phyloP scores from a whole-genome alignment of 2,888 invertebrate species.

The Crematogaster levior region DNA sequence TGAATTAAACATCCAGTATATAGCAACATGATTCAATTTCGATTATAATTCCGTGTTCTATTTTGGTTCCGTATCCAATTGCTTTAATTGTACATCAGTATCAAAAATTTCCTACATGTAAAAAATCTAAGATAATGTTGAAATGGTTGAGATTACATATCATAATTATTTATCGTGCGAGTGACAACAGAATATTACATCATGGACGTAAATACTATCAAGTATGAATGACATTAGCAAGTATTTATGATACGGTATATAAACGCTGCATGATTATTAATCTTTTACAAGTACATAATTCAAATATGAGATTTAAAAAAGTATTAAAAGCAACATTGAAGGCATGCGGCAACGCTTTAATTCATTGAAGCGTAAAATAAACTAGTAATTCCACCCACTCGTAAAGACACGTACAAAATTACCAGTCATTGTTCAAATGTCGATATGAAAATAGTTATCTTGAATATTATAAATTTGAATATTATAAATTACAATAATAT shows the following conservation, averaged over 20 bases:
- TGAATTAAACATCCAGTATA: neutral
- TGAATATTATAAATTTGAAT: neutral
- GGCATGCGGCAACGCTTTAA: neutral
- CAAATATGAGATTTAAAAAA: neutral
- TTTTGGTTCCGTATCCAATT: neutral
- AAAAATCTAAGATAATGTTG: constrained; percentile 14
- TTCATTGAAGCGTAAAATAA: constrained; percentile 18
- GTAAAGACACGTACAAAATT: neutral
- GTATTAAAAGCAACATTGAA: neutral
- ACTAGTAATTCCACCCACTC: neutral
- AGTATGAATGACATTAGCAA: neutral
- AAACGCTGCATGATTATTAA: neutral
- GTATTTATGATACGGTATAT: neutral
- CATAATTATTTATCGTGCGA: neutral
- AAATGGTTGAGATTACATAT: constrained; percentile 2
- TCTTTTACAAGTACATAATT: neutral
- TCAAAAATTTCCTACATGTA: neutral
- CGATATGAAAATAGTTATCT: constrained; percentile 15
- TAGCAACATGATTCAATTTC: neutral
- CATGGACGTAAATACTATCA: neutral
- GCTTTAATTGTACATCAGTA: neutral
- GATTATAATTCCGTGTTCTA: neutral
- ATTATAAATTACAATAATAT: no score
- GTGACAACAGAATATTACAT: neutral
- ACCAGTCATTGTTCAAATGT: constrained; percentile 33